Base-by-base conservation (phyloP, 2,797 vertebrate species). In the Linurgus olivaceus region DNA sequence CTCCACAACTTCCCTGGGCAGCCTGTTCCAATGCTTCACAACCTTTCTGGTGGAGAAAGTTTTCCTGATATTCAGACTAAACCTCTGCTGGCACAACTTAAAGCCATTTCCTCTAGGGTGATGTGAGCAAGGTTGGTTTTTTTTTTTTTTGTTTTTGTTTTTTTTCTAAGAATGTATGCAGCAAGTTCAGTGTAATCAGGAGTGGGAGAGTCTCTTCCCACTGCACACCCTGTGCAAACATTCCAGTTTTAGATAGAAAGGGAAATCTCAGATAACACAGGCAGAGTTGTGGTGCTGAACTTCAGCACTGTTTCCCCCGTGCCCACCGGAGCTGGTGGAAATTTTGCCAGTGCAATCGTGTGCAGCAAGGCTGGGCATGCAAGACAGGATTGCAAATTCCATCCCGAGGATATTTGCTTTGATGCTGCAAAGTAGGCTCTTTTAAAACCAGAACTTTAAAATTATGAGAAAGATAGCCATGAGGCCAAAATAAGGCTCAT, bases 211-310 rank as follows among this genome's bases (percentile, higher is more conserved):
- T 81, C n/a, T 71, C n/a, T 55, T 82, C 77, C n/a, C 59, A 20
- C 58, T 52, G 17, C 75, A 68, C 23, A 24, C 57, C 31, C n/a
- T 89, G 13, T 24, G 65, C 61, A 90, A 93, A 74, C 79, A 88
- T 71, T 92, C 33, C 44, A 35, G 44, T 90, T 88, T 57, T 61
- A 33, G 70, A 84, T 93, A 87, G 55, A 77, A 89, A 73, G 79
- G 19, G 52, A 66, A 68, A 72, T 86, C 50, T 77, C 37, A 24
- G 89, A 83, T 74, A 83, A 54, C 2, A 2, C 1, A 2, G 61
- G 11, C 42, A 71, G 68, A 50, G 38, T 17, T 67, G 28, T 26
- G 40, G 40, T 70, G 44, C 66, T 80, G 61, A 74, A 87, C 26
- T 59, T 81, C 66, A 48, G 6, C 17, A 1, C 52, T 25, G 44